Percentiles rank a stretch among this genome's conserved stretches.
Evolutionary conservation across 2,113 vertebrate species (phyloP).

Genomic region (Columba livia): DNA sequence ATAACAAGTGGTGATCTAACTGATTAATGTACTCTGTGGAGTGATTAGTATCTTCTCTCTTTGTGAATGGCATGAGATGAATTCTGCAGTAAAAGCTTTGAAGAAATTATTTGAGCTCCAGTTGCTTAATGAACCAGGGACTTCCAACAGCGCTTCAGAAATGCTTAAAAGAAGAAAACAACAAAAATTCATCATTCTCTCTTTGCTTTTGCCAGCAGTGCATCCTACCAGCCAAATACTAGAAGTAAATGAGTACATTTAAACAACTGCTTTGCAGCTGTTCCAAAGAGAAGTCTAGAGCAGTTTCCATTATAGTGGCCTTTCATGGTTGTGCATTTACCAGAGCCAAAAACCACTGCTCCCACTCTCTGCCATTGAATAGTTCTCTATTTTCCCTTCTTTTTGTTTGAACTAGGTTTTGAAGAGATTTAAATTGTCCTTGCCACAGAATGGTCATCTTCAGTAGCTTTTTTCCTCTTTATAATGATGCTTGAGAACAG

Average conservation of each 20-base stretch:
- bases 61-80: background rate
- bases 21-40: background rate
- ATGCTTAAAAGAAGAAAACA: slow-evolving; percentile 21
- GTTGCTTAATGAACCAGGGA: slow-evolving; percentile 40
- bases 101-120: background rate
- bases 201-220: slow-evolving; percentile 56
- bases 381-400: background rate
- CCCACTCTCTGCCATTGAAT: slow-evolving; percentile 6
- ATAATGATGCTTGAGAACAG: background rate
- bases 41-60: slow-evolving; percentile 8
- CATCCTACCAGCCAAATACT: slow-evolving; percentile 46
- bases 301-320: slow-evolving; percentile 43
- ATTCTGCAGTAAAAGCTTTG: slow-evolving; percentile 36
- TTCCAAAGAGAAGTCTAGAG: slow-evolving; percentile 56
- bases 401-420: background rate
- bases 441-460: background rate
- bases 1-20: background rate
- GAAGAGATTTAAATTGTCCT: background rate
- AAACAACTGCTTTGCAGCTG: slow-evolving; percentile 57
- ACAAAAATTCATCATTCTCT: slow-evolving; percentile 13
- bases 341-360: slow-evolving; percentile 48
- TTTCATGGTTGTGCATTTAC: background rate
- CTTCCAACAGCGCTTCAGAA: slow-evolving; percentile 35
- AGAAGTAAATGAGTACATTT: slow-evolving; percentile 61
- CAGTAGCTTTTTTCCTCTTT: background rate